phyloP scores from a whole-genome alignment of 2,797 vertebrate genomes.

The Meriones psammophilus region DNA sequence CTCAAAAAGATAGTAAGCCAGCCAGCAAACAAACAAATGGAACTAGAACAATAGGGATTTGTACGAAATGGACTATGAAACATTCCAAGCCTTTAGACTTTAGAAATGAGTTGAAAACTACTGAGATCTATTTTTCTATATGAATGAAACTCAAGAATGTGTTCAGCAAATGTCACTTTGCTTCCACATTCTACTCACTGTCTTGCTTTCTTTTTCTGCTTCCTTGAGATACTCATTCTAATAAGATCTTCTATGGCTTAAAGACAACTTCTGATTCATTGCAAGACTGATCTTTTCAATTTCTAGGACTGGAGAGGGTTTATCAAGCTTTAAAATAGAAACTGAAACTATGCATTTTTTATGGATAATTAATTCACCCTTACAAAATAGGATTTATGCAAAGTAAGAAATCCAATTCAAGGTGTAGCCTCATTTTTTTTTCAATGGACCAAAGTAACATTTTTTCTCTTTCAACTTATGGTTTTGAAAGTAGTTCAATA shows the following conservation, averaged over 20 bases:
- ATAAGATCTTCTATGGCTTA: constrained; percentile 69
- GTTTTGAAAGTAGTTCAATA: constrained; percentile 66
- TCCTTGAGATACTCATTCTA: constrained; percentile 70
- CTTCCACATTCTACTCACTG: constrained; percentile 18
- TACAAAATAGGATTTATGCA: constrained; percentile 84
- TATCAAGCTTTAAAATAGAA: constrained; percentile 84
- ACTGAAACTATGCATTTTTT: constrained; percentile 83
- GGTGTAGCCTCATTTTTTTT: constrained; percentile 79
- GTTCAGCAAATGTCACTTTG: not conserved
- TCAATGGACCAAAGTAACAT: constrained; percentile 74
- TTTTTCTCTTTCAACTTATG: constrained; percentile 74
- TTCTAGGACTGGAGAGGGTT: constrained; percentile 80
- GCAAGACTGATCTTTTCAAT: constrained; percentile 88
- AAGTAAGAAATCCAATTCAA: constrained; percentile 77
- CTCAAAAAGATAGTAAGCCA: no score
- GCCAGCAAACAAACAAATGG: not conserved
- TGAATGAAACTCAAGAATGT: constrained; percentile 11
- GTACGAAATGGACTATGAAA: constrained; percentile 30
- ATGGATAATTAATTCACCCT: constrained; percentile 86
- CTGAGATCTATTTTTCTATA: not conserved
- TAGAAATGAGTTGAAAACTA: not conserved
- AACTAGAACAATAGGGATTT: not conserved
- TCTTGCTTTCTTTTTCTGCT: not conserved
- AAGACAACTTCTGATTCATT: constrained; percentile 81
- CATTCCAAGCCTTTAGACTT: constrained; percentile 1